Percentiles rank a stretch among this genome's conserved stretches.
Conservation (phyloP, 2,797 vertebrate species). For the Dicrostonyx torquatus region DNA sequence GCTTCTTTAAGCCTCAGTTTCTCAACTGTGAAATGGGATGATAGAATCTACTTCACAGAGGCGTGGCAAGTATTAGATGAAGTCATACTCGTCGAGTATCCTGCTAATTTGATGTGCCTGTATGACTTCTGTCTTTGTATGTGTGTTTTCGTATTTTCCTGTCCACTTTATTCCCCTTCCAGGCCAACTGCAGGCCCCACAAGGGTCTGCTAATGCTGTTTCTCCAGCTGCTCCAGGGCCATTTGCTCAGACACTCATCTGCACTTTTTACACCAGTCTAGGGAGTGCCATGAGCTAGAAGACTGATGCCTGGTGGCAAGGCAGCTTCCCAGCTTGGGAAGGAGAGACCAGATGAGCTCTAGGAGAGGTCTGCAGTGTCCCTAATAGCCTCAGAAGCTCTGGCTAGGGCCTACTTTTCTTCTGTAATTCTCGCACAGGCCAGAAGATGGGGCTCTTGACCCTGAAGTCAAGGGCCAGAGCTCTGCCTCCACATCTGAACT, state of each 20-base stretch:
- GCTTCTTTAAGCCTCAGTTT: background rate
- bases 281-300: background rate
- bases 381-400: background rate
- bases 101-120: background rate
- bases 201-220: background rate
- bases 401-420: conserved; percentile 33
- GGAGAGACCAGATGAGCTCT: background rate
- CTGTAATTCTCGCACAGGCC: conserved; percentile 69
- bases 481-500: background rate
- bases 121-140: background rate
- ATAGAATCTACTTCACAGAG: background rate
- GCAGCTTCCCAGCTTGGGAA: background rate
- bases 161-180: background rate
- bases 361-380: background rate
- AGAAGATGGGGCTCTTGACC: conserved; percentile 78
- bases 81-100: background rate
- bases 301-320: background rate
- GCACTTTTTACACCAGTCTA: background rate
- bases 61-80: conserved; percentile 10
- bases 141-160: conserved; percentile 22
- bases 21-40: conserved; percentile 2
- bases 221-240: background rate
- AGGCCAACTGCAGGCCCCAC: background rate
- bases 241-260: background rate
- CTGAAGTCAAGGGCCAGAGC: conserved; percentile 63